Evolutionary conservation across 2,113 vertebrate species (phyloP), one percentile per base, ranked within the genome.

Genomic region (Brevimyrus niger): DNA sequence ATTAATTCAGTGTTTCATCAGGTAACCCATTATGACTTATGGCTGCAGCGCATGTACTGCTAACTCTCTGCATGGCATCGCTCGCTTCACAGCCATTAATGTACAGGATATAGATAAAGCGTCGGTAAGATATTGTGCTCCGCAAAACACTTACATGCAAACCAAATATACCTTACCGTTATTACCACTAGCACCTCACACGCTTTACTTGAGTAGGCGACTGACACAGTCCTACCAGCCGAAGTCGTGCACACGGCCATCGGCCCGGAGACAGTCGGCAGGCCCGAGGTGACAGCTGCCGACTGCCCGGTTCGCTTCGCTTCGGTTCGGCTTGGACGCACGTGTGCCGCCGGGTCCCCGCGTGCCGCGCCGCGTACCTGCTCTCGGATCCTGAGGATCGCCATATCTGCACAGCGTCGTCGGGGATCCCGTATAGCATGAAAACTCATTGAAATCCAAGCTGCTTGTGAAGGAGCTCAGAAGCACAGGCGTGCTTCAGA

Each of bases 301-400:
- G 8, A 4, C 69, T 35, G 61, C n/a, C 10, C 61, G 73, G 35
- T 38, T 42, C 31, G 69, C n/a, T 21, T 35, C 31, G 4, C 1
- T 10, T 15, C 27, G 10, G 9, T 31, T 31, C 10, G 65, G 27
- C 35, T 42, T 15, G 35, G 31, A 19, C 2, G 13, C 69, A 76
- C 69, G 38, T 47, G 86, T 6, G 15, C 48, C 48, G 51, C 27
- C 51, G 19, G 1, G 13, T 51, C 80, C 80, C 42, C 80, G 35
- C 38, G 23, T 9, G 38, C 6, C 44, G 6, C 83, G 80, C 87
- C 89, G 91, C 95, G 91, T 93, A 96, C 96, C 96, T 96, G 96
- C 92, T 96, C 96, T 94, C 95, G 94, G 89, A 96, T 95, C 94
- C 95, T 95, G 94, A 96, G 95, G 93, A 96, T 94, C 94, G 95